A percentile compares a stretch with the other conserved stretches of the same genome.
Conservation (phyloP, 2,113 vertebrate species). For the Halcyon senegalensis region DNA sequence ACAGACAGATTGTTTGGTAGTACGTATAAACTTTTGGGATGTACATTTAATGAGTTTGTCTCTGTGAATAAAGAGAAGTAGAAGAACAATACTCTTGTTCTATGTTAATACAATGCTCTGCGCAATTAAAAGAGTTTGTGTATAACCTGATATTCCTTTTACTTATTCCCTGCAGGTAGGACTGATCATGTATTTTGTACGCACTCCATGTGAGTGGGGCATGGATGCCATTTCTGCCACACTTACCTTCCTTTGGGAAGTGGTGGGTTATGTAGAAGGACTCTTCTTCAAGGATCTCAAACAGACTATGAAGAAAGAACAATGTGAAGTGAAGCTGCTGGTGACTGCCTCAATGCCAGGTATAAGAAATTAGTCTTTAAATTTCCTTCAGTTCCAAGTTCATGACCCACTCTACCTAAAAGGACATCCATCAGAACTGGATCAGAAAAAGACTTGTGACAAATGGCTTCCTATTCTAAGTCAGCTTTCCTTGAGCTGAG, state of each 20-base stretch:
- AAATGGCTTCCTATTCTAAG: background rate
- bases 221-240: slow-evolving; percentile 99
- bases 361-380: slow-evolving; percentile 50
- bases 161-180: slow-evolving; percentile 83
- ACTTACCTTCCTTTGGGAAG: slow-evolving; percentile 97
- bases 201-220: slow-evolving; percentile 97
- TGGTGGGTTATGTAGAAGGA: slow-evolving; percentile 96
- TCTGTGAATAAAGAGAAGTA: background rate
- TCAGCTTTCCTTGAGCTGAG: background rate
- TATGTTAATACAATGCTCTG: background rate
- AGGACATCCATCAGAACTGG: background rate
- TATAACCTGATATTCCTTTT: background rate
- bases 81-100: background rate
- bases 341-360: slow-evolving; percentile 99
- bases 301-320: slow-evolving; percentile 99
- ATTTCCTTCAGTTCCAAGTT: background rate
- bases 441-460: background rate
- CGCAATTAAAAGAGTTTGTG: background rate
- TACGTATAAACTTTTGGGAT: background rate
- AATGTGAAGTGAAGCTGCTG: slow-evolving; percentile 96
- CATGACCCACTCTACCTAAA: background rate
- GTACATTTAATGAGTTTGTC: background rate
- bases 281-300: slow-evolving; percentile 99
- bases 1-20: background rate
- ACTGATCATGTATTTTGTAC: slow-evolving; percentile 98